A percentile compares a stretch with the other conserved stretches of the same genome.
Evolutionary conservation across 2,888 invertebrate species (phyloP).

Genomic region (Harmothoe impar): DNA sequence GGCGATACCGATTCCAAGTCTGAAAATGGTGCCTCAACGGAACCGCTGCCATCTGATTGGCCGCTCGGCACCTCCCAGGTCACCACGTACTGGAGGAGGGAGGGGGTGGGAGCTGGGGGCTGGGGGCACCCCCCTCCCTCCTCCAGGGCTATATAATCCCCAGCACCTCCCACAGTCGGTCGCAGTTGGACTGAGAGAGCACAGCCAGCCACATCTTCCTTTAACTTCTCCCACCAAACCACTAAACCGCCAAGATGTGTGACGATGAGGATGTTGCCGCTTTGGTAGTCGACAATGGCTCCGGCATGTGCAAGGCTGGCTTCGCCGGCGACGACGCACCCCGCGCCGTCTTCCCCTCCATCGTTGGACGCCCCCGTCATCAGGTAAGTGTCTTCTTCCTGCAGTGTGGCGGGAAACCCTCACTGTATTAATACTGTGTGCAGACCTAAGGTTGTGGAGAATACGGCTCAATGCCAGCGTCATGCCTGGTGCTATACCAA

Average conservation of each 20-base stretch:
- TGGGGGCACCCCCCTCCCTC: neutral
- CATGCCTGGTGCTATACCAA: too few species aligned
- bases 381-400: neutral
- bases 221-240: neutral
- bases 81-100: neutral
- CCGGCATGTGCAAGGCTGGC: slow-evolving; percentile 65
- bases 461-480: too few species aligned
- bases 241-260: slow-evolving; percentile 59
- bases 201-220: slow-evolving; percentile 26
- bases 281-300: slow-evolving; percentile 63
- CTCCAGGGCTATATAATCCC: neutral
- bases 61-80: neutral
- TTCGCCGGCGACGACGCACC: slow-evolving; percentile 64
- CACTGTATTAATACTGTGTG: too few species aligned
- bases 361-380: slow-evolving; percentile 62
- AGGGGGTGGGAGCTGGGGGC: neutral
- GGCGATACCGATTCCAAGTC: neutral
- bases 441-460: too few species aligned
- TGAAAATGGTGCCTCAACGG: slow-evolving; percentile 15
- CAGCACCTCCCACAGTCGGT: neutral
- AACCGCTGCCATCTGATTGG: neutral
- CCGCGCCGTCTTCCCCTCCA: slow-evolving; percentile 64
- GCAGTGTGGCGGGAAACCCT: too few species aligned
- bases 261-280: slow-evolving; percentile 62
- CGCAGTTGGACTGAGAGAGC: slow-evolving; percentile 23